Evolutionary conservation across 2,113 vertebrate genomes (phyloP).

Genomic region (Chaetodon trifascialis): DNA sequence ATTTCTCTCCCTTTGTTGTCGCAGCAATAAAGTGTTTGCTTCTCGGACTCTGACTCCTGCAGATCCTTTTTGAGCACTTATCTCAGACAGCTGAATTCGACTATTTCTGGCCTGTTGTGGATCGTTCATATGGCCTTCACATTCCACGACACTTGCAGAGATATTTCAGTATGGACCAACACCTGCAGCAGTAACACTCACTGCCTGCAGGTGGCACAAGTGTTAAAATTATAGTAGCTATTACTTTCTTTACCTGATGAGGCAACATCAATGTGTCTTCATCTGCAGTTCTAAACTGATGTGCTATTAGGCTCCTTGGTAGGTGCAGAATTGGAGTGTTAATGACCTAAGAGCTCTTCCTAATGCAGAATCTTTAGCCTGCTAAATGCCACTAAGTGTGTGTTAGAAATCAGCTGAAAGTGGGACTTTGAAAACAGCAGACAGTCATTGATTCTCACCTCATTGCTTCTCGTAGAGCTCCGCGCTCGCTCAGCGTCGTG

Average conservation of each 20-base stretch:
- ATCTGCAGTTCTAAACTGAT: background rate
- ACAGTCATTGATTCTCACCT: conserved; percentile 88
- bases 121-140: too few relatives aligned
- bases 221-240: background rate
- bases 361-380: background rate
- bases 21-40: too few relatives aligned
- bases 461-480: conserved; percentile 93
- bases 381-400: background rate
- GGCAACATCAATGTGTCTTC: background rate
- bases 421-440: background rate
- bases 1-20: too few relatives aligned
- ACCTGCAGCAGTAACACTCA: background rate
- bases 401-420: background rate
- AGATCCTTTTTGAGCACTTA: too few relatives aligned
- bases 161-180: background rate
- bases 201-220: background rate
- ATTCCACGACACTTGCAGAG: too few relatives aligned
- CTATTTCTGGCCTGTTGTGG: too few relatives aligned
- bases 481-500: conserved; percentile 93
- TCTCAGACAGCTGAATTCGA: too few relatives aligned
- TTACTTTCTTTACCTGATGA: background rate
- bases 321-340: background rate
- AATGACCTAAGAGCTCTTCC: background rate
- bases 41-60: too few relatives aligned
- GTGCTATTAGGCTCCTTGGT: background rate